Base-by-base conservation (phyloP, 1,140 invertebrate species). In the Aphaenogaster rudis region DNA sequence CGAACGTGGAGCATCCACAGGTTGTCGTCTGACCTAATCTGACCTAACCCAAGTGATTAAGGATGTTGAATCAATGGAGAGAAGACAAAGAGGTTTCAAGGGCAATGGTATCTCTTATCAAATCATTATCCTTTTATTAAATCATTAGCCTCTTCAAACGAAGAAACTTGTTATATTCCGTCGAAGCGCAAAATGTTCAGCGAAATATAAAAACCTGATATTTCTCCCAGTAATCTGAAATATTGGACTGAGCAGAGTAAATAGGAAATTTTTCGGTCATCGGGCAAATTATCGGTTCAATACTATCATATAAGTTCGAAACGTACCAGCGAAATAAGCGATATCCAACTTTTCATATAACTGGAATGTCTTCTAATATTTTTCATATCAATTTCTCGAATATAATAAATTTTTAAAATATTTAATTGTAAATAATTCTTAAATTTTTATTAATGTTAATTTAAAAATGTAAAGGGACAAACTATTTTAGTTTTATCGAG, bases 11-110 rank as follows among this genome's bases (percentile, higher is more conserved):
- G 74, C 72, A 86, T 88, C 87, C 67, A 86, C 79, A 88, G 85
- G 87, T 88, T 88, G 85, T 88, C 87, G 76, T 80, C 66, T 72
- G 84, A 71, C 69, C 76, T 63, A 74, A 86, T 72, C 54, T 61
- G 57, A 76, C 79, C 50, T 78, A 71, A 48, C 74, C 15, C 63
- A 66, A 86, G 78, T 88, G 64, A 88, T 88, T 88, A 88, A 86
- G 78, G 36, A 39, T 52, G 45, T 76, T 76, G 84, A 80, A 64
- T 86, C 50, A 72, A 84, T 63, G 80, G 54, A 48, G 42, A 15
- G n/a, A 42, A 5, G 11, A 48, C 7, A 39, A 36, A 15, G 52
- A 45, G 21, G 15, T 61, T 72, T 74, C 54, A 48, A 72, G 52
- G 28, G 13, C 42, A 45, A 39, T 7, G 50, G 2, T 48, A 74